Conservation (phyloP, 2,113 vertebrate species). For the Oreochromis aureus region DNA sequence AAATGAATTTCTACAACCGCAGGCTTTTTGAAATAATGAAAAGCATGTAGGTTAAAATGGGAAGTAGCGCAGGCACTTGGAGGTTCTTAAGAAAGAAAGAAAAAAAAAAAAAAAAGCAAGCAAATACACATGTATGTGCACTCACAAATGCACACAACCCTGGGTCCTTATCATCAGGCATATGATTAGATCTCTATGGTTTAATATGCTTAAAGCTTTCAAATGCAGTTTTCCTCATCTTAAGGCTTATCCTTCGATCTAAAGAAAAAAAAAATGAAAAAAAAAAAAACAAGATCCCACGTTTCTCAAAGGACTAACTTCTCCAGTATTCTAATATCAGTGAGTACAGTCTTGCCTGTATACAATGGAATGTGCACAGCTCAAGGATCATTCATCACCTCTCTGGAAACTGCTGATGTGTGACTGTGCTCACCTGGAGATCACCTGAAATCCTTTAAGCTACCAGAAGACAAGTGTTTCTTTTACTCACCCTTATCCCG, state of each 20-base stretch:
- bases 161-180: conserved; percentile 13
- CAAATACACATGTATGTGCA: not conserved
- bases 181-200: conserved; percentile 47
- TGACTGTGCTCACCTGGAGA: not conserved
- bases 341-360: conserved; percentile 3
- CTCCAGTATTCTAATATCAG: conserved; percentile 14
- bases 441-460: conserved; percentile 7
- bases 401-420: conserved; percentile 1
- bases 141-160: not conserved
- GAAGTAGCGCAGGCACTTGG: not conserved
- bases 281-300: not conserved
- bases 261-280: not conserved
- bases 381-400: conserved; percentile 26
- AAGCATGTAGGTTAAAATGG: conserved; percentile 36
- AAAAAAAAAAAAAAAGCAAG: not conserved
- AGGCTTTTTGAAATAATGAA: conserved; percentile 36
- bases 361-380: not conserved
- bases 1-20: conserved; percentile 50
- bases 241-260: conserved; percentile 24
- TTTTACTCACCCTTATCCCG: not conserved
- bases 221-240: conserved; percentile 32
- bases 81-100: not conserved
- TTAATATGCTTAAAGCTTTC: conserved; percentile 39
- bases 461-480: not conserved
- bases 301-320: not conserved